Conservation (phyloP, 2,113 vertebrate species). For the Phaethornis superciliosus region DNA sequence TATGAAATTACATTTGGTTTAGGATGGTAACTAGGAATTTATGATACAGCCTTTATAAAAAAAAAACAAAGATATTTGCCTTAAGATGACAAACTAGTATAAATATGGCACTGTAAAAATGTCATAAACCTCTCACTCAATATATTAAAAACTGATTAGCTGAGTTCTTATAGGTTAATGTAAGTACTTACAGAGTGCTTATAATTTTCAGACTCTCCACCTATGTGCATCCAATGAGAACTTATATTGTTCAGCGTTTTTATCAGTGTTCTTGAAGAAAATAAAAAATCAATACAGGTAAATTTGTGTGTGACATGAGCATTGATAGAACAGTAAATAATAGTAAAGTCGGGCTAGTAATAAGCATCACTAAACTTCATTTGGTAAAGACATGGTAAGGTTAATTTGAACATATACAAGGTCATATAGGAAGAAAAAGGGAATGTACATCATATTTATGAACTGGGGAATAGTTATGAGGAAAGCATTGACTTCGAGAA, state of each 20-base stretch:
- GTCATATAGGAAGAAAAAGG: neutral
- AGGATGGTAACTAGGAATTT: neutral
- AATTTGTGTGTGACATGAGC: neutral
- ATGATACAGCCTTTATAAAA: neutral
- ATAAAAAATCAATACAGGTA: constrained; percentile 25
- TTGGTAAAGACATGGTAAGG: neutral
- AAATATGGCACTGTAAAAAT: neutral
- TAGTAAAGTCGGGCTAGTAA: neutral
- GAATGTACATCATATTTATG: neutral
- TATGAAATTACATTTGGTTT: neutral
- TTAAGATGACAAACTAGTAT: neutral
- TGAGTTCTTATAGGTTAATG: neutral
- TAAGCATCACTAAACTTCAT: neutral
- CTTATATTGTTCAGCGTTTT: neutral
- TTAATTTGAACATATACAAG: constrained; percentile 1
- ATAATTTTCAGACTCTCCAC: neutral
- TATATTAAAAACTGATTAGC: neutral
- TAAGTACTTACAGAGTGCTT: neutral
- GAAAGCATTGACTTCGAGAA: neutral
- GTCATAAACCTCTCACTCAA: neutral
- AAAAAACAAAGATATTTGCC: neutral
- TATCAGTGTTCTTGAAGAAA: neutral
- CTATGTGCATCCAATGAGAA: fast-evolving
- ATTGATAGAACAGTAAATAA: neutral
- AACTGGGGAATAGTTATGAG: neutral